Percentiles rank a stretch among this genome's conserved stretches.
Conservation (phyloP, 2,888 invertebrate genomes). For the Nephrotoma guestfalica region DNA sequence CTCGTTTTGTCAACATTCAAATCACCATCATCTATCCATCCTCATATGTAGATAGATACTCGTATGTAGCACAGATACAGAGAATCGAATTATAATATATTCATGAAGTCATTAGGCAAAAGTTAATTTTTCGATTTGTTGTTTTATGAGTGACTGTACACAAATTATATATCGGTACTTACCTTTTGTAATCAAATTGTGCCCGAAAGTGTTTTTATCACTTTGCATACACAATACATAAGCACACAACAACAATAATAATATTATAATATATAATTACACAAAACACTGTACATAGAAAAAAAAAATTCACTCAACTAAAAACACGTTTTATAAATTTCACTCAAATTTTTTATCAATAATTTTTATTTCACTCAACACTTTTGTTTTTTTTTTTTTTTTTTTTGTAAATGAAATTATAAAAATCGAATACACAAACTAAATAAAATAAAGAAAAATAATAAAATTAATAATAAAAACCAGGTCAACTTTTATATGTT, state of each 20-base stretch:
- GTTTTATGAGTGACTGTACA: not conserved
- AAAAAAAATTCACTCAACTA: not conserved
- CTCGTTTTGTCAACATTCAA: not conserved
- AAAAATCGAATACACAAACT: not conserved
- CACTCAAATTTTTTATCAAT: not conserved
- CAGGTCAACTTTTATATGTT: not conserved
- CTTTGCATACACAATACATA: not conserved
- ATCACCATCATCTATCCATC: not conserved
- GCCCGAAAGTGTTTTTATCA: not conserved
- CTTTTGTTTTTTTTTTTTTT: not conserved
- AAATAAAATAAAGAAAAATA: not conserved
- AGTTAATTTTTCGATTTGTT: not conserved
- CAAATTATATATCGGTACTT: not conserved
- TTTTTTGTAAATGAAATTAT: not conserved
- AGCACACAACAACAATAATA: not conserved
- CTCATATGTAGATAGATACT: not conserved
- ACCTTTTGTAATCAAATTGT: not conserved
- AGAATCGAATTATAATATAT: not conserved
- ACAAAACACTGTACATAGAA: not conserved
- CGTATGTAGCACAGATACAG: not conserved
- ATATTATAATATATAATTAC: not conserved
- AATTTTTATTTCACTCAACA: not conserved
- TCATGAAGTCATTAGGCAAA: not conserved
- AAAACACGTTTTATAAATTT: not conserved
- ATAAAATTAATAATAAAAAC: not conserved